phyloP scores from a whole-genome alignment of 2,797 vertebrate genomes.

The Cetoscarus ocellatus region DNA sequence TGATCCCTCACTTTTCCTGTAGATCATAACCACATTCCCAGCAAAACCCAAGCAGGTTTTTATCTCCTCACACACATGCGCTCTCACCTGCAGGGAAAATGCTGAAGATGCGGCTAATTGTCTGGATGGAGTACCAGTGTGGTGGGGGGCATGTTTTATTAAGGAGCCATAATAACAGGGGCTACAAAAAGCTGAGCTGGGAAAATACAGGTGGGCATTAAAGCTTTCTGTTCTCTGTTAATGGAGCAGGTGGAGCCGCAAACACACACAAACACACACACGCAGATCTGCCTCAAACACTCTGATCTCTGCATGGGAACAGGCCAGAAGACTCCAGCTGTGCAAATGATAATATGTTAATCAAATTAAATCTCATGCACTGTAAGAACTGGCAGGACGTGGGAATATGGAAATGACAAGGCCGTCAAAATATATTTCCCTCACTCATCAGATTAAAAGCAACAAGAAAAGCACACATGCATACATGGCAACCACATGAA shows the following conservation, averaged over 20 bases:
- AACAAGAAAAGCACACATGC: constrained; percentile 3
- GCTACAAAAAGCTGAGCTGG: constrained; percentile 33
- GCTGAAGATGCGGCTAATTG: constrained; percentile 44
- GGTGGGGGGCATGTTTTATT: constrained; percentile 34
- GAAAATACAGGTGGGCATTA: constrained; percentile 47
- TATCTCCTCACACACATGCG: constrained; percentile 20
- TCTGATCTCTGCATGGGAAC: constrained; percentile 16
- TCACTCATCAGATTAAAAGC: constrained; percentile 26
- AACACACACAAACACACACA: background rate
- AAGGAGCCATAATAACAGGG: constrained; percentile 44
- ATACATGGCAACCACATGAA: background rate
- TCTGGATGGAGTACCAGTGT: constrained; percentile 8
- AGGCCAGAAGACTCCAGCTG: constrained; percentile 35
- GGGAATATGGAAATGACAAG: constrained; percentile 21
- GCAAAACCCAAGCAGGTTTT: constrained; percentile 24
- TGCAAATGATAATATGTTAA: constrained; percentile 35
- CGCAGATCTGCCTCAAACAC: constrained; percentile 14
- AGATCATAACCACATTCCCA: constrained; percentile 4
- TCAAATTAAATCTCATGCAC: constrained; percentile 13
- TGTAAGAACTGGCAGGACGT: background rate
- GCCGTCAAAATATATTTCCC: constrained; percentile 18
- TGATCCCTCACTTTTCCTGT: background rate
- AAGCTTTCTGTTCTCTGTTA: constrained; percentile 1
- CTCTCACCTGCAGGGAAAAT: constrained; percentile 32
- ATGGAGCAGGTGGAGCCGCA: constrained; percentile 26